Evolutionary conservation across 2,113 vertebrate species (phyloP).

Genomic region (Panthera leo): DNA sequence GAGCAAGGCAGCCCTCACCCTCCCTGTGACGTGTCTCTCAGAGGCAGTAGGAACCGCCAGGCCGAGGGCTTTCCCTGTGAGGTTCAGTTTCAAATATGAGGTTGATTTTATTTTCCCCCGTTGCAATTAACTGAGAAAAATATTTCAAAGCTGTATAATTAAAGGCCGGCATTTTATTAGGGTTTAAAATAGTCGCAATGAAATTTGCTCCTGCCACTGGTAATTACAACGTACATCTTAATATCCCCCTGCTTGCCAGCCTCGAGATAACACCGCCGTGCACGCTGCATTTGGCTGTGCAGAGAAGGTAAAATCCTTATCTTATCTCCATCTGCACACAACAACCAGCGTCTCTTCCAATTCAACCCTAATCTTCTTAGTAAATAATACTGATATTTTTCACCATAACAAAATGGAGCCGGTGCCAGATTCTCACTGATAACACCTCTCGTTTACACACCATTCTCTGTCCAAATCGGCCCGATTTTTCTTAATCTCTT

Average conservation of each 20-base stretch:
- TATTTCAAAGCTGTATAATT: slow-evolving; percentile 89
- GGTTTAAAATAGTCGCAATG: slow-evolving; percentile 90
- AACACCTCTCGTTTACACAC: slow-evolving; percentile 93
- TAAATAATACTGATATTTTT: slow-evolving; percentile 99
- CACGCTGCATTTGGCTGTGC: slow-evolving; percentile 86
- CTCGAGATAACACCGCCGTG: slow-evolving; percentile 92
- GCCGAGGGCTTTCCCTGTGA: slow-evolving; percentile 82
- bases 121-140: slow-evolving; percentile 90
- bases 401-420: slow-evolving; percentile 90
- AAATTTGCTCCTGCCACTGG: slow-evolving; percentile 96
- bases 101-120: slow-evolving; percentile 82
- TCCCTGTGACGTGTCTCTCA: fast-evolving
- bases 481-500: slow-evolving; percentile 90
- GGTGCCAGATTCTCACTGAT: slow-evolving; percentile 90
- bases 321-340: slow-evolving; percentile 99
- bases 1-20: neutral
- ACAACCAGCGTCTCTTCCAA: slow-evolving; percentile 98
- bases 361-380: slow-evolving; percentile 98
- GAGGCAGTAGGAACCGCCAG: slow-evolving; percentile 77
- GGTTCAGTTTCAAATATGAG: slow-evolving; percentile 88
- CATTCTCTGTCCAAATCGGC: slow-evolving; percentile 90
- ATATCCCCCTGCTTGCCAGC: slow-evolving; percentile 93
- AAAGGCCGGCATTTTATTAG: slow-evolving; percentile 88
- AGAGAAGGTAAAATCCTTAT: slow-evolving; percentile 93
- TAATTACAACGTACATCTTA: slow-evolving; percentile 99